Evolutionary conservation across 2,888 invertebrate species (phyloP), one percentile per base, ranked within the genome.

Genomic region (Stegophylla sp.): DNA sequence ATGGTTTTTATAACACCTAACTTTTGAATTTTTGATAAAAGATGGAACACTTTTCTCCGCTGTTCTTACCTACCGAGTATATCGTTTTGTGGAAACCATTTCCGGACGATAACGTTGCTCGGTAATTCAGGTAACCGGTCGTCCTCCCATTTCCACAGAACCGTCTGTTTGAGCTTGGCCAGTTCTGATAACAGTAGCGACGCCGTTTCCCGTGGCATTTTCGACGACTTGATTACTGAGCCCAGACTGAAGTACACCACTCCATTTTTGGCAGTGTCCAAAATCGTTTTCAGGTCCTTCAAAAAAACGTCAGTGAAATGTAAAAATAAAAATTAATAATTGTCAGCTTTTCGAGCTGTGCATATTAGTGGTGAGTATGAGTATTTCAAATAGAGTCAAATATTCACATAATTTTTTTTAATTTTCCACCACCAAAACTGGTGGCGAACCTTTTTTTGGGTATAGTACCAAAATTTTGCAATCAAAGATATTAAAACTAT

Each of bases 81-180:
- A 17, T 82, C 82, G 20, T 82, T 82, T 63, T 82, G 82, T 4
- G 82, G 82, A 0, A 79, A 82, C 82, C 82, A 82, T 63, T 76
- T 82, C 1, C 53, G 59, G 15, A 82, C 59, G n/a, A 71, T 64
- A 4, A 82, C 71, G 28, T 82, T 82, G 59, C 45, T 26, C 0
- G 82, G 77, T 20, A 82, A 7, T 0, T 75, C n/a, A 1, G 73
- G 66, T 15, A 69, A 2, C 28, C 28, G 41, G 28, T 82, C 82
- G 41, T 71, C 53, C 23, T 82, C 76, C 66, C 76, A 77, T 41
- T 82, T 82, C 82, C 82, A 82, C 45, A 82, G 26, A 7, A 82
- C 82, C 12, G 28, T 69, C 41, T 79, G 82, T 1, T 77, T 41
- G 26, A 82, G 23, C n/a, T 76, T 69, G 15, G 63, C 51, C 5